Evolutionary conservation across 2,797 vertebrate species (phyloP), one percentile per base, ranked within the genome.

Genomic region (Botia kubotai): DNA sequence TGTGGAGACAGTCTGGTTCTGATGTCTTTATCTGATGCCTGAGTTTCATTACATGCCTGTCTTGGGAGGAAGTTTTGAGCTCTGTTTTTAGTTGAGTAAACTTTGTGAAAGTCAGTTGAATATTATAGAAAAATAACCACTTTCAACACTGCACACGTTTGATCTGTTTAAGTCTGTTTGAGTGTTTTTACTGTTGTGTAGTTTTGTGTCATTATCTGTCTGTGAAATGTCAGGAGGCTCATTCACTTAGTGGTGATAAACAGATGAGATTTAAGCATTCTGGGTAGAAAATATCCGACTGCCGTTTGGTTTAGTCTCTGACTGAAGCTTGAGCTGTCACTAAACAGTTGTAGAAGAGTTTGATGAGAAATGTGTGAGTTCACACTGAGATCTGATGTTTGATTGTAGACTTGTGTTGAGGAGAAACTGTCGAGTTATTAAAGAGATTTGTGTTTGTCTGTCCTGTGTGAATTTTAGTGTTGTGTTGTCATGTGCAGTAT

Each of bases 221-320:
- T 60, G 6, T 7, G 60, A 75, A 75, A 75, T 75, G 73, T 65
- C 73, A 75, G 19, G 8, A 3, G n/a, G 73, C 73, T 23, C 26
- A 46, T 75, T 17, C 73, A 33, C 17, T 65, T 58, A 52, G 23
- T 8, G 23, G 58, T 52, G 73, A 65, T 65, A 65, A 83, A 79
- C 70, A 76, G 62, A 76, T 79, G 84, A 86, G 82, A 73, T 77
- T 65, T 60, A 68, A n/a, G 58, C 46, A 58, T 50, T 48, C 23
- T 60, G 55, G 19, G 12, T 66, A 43, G 77, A 71, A 78, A 83
- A 16, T 57, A 78, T 67, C 73, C 76, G 43, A 85, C 60, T 46
- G 68, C 65, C 67, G 80, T 39, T 75, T 48, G 26, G 2, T 10
- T 19, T 4, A 29, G 29, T 29, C 29, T 29, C 2, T 29, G 29